These are phyloP conservation scores for Diachasmimorpha longicaudata DNA, from an alignment of 1,140 invertebrate genomes.

Conservation along the genomic window DNA sequence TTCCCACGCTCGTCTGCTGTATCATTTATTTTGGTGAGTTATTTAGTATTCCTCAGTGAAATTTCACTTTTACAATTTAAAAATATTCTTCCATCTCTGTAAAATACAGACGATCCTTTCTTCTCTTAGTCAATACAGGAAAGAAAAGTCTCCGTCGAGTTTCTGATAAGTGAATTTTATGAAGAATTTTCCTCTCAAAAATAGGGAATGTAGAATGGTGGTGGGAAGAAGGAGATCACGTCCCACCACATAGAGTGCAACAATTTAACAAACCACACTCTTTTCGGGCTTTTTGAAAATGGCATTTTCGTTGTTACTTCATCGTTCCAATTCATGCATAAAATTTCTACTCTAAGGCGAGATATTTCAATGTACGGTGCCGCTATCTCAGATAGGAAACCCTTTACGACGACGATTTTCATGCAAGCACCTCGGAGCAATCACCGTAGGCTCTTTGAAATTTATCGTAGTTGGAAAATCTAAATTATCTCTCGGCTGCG, in stretches of 20 bases:
- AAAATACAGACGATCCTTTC: background rate
- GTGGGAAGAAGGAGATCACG: background rate
- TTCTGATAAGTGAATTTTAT: background rate
- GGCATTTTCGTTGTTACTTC: background rate
- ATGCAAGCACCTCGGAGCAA: background rate
- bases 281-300: background rate
- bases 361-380: background rate
- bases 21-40: constrained; percentile 58
- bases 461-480: background rate
- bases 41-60: background rate
- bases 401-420: background rate
- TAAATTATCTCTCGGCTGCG: background rate
- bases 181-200: background rate
- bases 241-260: background rate
- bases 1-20: constrained; percentile 49
- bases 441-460: background rate
- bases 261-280: background rate
- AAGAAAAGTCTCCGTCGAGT: background rate
- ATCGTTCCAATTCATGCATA: background rate
- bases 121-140: background rate
- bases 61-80: background rate
- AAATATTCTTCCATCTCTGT: background rate
- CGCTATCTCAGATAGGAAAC: background rate
- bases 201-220: background rate
- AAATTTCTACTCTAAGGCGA: background rate